A percentile compares a stretch with the other conserved stretches of the same genome.
phyloP scores from a whole-genome alignment of 2,888 invertebrate species.

The Lepidonotus clava region DNA sequence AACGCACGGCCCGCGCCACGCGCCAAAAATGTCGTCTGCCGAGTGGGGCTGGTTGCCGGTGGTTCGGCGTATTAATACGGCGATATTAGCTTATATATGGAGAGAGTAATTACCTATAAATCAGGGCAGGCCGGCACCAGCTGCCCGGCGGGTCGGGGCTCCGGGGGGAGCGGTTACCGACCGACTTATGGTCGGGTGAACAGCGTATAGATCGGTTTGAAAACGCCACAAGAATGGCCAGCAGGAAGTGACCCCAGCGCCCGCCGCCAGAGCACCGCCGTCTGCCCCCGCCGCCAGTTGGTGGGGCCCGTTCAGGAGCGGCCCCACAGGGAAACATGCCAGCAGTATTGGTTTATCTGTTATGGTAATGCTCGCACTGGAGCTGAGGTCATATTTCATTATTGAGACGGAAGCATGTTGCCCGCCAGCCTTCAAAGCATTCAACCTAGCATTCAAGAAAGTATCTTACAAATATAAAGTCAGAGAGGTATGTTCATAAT shows the following conservation, averaged over 20 bases:
- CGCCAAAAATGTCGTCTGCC: background rate
- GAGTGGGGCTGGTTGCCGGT: background rate
- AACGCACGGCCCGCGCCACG: background rate
- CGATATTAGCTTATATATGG: constrained; percentile 14
- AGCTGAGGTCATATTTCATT: no score
- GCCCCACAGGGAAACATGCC: no score
- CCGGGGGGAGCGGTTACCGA: background rate
- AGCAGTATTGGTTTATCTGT: no score
- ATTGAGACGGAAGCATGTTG: no score
- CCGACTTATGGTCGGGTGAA: background rate
- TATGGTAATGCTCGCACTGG: no score
- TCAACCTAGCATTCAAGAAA: no score
- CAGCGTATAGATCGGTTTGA: constrained; percentile 15
- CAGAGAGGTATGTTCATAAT: no score
- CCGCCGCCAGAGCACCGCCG: background rate
- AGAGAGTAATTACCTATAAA: background rate
- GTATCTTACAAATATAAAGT: no score
- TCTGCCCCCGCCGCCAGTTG: background rate
- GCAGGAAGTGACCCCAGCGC: background rate
- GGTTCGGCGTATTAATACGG: background rate
- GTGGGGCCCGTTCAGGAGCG: no score
- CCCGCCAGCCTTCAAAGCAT: no score
- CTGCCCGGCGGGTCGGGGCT: background rate
- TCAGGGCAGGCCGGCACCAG: background rate
- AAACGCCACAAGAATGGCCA: constrained; percentile 24